Conservation (phyloP, 2,797 vertebrate genomes). For the Phalanger gymnotis region DNA sequence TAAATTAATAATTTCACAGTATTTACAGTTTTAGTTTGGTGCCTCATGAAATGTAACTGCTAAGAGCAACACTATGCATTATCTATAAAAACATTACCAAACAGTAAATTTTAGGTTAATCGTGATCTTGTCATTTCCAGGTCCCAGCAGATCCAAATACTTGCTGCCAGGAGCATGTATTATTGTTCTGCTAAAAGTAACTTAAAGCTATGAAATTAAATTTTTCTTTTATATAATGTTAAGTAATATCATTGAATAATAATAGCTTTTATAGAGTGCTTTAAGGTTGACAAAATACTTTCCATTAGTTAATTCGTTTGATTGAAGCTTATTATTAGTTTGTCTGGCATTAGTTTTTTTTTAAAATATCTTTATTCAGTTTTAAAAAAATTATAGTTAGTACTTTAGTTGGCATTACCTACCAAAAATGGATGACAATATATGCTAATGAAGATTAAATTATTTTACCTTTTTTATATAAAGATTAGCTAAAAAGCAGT, state of each 20-base stretch:
- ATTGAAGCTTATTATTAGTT: not conserved
- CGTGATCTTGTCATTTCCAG: not conserved
- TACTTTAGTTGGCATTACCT: conserved; percentile 7
- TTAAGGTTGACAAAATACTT: conserved; percentile 22
- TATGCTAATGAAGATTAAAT: conserved; percentile 23
- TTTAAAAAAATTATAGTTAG: not conserved
- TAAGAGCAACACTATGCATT: not conserved
- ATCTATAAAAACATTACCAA: not conserved
- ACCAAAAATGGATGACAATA: conserved; percentile 37
- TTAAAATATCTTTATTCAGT: conserved; percentile 2
- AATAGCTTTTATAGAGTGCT: not conserved
- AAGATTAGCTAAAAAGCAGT: conserved; percentile 7
- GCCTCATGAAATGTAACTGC: not conserved
- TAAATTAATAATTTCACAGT: not conserved
- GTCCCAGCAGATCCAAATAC: not conserved
- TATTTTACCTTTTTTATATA: conserved; percentile 34
- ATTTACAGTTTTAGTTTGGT: not conserved
- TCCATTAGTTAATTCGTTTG: not conserved
- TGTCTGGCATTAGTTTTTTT: conserved; percentile 24
- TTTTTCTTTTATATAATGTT: conserved; percentile 18
- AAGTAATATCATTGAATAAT: not conserved
- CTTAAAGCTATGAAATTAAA: conserved; percentile 8
- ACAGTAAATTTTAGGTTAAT: not conserved
- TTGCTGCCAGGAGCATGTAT: conserved; percentile 1
- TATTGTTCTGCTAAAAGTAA: conserved; percentile 4